Evolutionary conservation across 2,888 invertebrate genomes (phyloP).

Genomic region (Didymodactylos carnosus): DNA sequence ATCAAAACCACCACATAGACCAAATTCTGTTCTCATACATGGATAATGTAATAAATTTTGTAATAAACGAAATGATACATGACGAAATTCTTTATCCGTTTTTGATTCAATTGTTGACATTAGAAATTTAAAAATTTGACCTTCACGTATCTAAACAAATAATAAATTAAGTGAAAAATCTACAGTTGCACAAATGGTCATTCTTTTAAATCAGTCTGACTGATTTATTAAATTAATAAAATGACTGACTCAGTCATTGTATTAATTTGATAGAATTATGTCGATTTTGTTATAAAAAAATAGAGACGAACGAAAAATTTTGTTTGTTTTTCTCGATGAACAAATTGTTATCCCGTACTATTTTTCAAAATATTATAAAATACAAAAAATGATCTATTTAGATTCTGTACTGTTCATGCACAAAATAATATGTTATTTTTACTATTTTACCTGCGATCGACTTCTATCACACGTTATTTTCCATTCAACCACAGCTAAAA

Average conservation of each 20-base stretch:
- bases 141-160: not conserved
- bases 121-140: not conserved
- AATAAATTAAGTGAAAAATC: too few relatives aligned
- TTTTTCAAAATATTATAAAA: too few relatives aligned
- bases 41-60: not conserved
- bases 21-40: not conserved
- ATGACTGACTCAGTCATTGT: too few relatives aligned
- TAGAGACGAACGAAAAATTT: too few relatives aligned
- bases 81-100: not conserved
- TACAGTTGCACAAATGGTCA: too few relatives aligned
- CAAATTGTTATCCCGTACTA: too few relatives aligned
- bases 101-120: not conserved
- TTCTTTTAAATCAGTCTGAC: too few relatives aligned
- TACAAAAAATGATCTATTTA: not conserved
- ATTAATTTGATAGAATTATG: too few relatives aligned
- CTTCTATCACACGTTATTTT: not conserved
- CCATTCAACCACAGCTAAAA: not conserved
- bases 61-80: not conserved
- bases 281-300: too few relatives aligned
- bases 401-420: too few relatives aligned
- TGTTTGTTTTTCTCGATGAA: too few relatives aligned
- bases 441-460: not conserved
- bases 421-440: not conserved
- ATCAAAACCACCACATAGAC: not conserved
- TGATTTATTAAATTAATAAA: too few relatives aligned